A percentile compares a stretch with the other conserved stretches of the same genome.
Conservation (phyloP, 2,888 invertebrate species). For the Patella pellucida region DNA sequence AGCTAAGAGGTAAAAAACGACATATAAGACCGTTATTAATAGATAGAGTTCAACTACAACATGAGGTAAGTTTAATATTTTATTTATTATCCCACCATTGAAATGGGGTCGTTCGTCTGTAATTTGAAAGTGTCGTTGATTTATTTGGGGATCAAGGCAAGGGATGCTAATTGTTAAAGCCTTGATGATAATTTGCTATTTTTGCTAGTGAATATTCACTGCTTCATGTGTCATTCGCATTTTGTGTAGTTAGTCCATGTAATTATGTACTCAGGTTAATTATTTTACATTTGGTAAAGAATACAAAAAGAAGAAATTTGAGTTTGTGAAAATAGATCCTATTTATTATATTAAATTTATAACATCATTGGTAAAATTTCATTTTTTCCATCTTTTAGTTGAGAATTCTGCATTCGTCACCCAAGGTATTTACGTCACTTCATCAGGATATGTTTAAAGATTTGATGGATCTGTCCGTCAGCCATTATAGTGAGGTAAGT, state of each 20-base stretch:
- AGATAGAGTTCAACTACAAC: constrained; percentile 79
- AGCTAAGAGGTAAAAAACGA: constrained; percentile 77
- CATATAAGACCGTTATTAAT: constrained; percentile 78
- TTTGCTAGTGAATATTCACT: too few species aligned
- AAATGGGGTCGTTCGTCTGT: neutral
- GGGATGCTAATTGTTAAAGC: too few species aligned
- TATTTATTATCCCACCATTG: neutral
- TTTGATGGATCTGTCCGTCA: constrained; percentile 77
- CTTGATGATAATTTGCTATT: too few species aligned
- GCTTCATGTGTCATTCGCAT: too few species aligned
- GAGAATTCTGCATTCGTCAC: constrained; percentile 66
- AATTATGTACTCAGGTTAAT: too few species aligned
- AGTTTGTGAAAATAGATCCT: too few species aligned
- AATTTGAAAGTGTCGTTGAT: neutral
- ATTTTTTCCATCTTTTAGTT: constrained; percentile 57
- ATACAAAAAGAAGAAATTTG: too few species aligned
- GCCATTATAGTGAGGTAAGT: constrained; percentile 79
- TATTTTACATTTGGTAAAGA: too few species aligned
- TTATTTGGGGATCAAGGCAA: neutral
- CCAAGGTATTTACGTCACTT: constrained; percentile 74
- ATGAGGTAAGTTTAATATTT: constrained; percentile 72
- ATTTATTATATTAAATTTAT: too few species aligned
- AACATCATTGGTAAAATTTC: too few species aligned
- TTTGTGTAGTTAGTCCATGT: too few species aligned
- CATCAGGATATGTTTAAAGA: constrained; percentile 77